Evolutionary conservation across 2,797 vertebrate species (phyloP).

Genomic region (Pipistrellus nathusii): DNA sequence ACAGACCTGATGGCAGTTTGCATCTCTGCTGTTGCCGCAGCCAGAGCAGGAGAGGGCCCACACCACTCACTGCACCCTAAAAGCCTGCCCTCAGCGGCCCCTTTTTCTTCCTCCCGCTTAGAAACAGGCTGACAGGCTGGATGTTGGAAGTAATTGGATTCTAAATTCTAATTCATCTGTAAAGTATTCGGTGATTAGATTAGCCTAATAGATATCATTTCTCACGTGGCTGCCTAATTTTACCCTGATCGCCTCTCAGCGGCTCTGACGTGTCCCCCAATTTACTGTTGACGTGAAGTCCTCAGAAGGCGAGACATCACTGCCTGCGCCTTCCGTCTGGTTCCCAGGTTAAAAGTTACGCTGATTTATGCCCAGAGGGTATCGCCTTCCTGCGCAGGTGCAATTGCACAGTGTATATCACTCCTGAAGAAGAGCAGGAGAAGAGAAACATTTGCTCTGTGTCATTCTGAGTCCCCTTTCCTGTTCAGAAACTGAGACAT

Average conservation of each 20-base stretch:
- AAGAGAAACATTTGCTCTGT: slow-evolving; percentile 73
- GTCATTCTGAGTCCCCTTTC: slow-evolving; percentile 68
- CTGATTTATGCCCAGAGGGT: slow-evolving; percentile 88
- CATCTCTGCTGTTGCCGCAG: slow-evolving; percentile 68
- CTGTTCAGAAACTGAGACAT: slow-evolving; percentile 77
- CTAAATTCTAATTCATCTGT: slow-evolving; percentile 97
- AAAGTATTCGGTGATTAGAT: slow-evolving; percentile 97
- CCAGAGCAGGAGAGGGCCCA: slow-evolving; percentile 80
- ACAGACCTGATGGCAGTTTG: slow-evolving; percentile 25
- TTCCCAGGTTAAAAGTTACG: slow-evolving; percentile 88
- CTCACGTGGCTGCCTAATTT: slow-evolving; percentile 95
- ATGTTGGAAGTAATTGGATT: slow-evolving; percentile 96
- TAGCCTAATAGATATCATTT: slow-evolving; percentile 98
- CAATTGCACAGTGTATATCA: background rate
- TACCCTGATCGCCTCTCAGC: slow-evolving; percentile 88
- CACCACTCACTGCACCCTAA: slow-evolving; percentile 82
- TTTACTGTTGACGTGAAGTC: slow-evolving; percentile 94
- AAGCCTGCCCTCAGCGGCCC: slow-evolving; percentile 72
- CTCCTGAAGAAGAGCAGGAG: slow-evolving; percentile 62
- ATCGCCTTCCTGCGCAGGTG: slow-evolving; percentile 65
- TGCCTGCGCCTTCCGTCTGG: slow-evolving; percentile 85
- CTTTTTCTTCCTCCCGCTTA: slow-evolving; percentile 66
- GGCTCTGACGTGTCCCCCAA: slow-evolving; percentile 92
- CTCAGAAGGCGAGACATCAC: slow-evolving; percentile 88
- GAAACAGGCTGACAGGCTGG: slow-evolving; percentile 88